Evolutionary conservation across 2,888 invertebrate genomes (phyloP).

Genomic region (Heterodera filipjevi): DNA sequence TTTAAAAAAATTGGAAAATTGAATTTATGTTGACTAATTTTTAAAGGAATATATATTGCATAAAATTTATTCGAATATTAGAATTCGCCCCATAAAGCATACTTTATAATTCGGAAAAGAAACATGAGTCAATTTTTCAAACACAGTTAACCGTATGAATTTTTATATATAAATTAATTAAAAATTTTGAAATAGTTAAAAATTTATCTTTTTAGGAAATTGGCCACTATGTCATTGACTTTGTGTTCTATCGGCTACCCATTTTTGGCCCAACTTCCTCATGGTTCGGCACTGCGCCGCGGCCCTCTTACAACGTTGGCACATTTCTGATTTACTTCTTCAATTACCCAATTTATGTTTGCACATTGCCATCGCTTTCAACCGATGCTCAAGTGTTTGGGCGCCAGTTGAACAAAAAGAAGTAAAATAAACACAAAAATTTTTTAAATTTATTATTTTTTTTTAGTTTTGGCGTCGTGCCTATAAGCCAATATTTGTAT

Average conservation of each 20-base stretch:
- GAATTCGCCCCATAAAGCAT: no score
- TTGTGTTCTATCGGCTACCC: constrained; percentile 3
- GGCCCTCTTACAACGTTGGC: background rate
- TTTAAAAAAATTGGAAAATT: no score
- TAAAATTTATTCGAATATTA: no score
- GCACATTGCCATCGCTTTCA: background rate
- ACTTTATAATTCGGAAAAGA: no score
- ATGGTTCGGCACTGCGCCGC: constrained; percentile 9
- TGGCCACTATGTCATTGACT: background rate
- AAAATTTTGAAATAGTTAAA: background rate
- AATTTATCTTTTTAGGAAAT: background rate
- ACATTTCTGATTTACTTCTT: constrained; percentile 4
- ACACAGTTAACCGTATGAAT: no score
- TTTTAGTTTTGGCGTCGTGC: background rate
- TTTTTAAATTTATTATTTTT: background rate
- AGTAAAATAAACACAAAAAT: background rate
- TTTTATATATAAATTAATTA: background rate
- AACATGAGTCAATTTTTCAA: no score
- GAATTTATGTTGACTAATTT: no score
- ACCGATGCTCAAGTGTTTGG: background rate
- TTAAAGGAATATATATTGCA: no score
- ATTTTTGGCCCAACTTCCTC: background rate
- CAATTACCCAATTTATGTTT: background rate
- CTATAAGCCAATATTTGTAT: background rate
- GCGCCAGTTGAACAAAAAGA: background rate